A percentile compares a stretch with the other conserved stretches of the same genome.
Conservation (phyloP, 2,888 invertebrate species). For the Beris chalybata region DNA sequence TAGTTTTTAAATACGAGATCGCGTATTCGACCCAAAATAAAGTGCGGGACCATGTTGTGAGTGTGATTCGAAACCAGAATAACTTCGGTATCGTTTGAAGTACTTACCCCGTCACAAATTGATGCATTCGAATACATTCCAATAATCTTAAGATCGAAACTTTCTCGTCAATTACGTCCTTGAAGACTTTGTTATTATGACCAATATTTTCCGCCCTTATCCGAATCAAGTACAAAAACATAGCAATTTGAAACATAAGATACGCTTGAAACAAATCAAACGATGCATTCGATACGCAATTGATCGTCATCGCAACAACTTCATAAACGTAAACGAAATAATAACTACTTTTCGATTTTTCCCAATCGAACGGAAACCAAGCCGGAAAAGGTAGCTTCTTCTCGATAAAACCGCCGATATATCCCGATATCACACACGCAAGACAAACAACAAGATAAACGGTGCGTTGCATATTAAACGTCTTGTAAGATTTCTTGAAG, state of each 20-base stretch:
- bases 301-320: conserved; percentile 43
- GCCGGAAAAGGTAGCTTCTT: conserved; percentile 46
- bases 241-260: conserved; percentile 46
- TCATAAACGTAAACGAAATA: conserved; percentile 46
- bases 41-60: too few relatives aligned
- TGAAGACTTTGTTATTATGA: conserved; percentile 19
- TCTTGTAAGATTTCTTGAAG: background rate
- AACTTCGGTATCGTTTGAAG: too few relatives aligned
- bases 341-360: conserved; percentile 36
- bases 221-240: conserved; percentile 45
- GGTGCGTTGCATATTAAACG: conserved; percentile 1
- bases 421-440: background rate
- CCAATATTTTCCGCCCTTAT: conserved; percentile 41
- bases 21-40: too few relatives aligned
- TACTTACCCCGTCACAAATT: conserved; percentile 12
- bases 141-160: background rate
- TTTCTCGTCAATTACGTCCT: background rate
- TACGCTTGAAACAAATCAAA: conserved; percentile 48
- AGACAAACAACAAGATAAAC: background rate
- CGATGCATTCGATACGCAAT: conserved; percentile 42
- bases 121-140: conserved; percentile 16
- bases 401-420: background rate
- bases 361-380: conserved; percentile 50
- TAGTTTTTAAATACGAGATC: too few relatives aligned
- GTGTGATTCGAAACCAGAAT: too few relatives aligned